Base-by-base conservation (phyloP, 2,888 invertebrate species). In the Eupsilia transversa region DNA sequence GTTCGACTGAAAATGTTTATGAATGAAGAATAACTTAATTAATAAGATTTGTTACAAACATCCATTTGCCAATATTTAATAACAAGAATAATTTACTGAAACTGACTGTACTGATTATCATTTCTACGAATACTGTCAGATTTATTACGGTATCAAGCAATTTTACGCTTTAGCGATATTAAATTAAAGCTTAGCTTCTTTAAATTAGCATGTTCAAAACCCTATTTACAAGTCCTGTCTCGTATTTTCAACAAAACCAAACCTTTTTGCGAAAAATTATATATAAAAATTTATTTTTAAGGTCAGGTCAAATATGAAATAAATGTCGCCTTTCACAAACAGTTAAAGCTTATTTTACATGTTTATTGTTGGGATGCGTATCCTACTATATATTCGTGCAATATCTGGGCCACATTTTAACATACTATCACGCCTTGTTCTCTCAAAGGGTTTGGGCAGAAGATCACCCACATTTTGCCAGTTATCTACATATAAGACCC, bases 321-420 rank as follows among this genome's bases (percentile, higher is more conserved):
- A 60, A 69, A 82, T 52, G 82, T 60, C 41, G 64, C 67, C 33
- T 63, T 75, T 61, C 43, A 67, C 60, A 80, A 67, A 75, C 76
- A 75, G 46, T 52, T 54, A 54, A 63, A 33, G 81, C 74, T 68
- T 80, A 71, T n/a, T 49, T 70, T 30, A 30, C 70, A 71, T 80
- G 70, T 80, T 80, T 80, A 80, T 80, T 67, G 81, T 75, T 5
- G 59, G 80, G 77, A 67, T 72, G 57, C 66, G 63, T 87, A 86
- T 89, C 85, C 83, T 84, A 86, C 83, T 86, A 84, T 82, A 87
- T 89, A 88, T 91, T 90, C 63, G 85, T 90, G 89, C 92, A 90
- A 91, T 90, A 91, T 91, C 90, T 90, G 90, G 88, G 90, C 91
- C 90, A 35, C 35, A 7, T n/a, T 60, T 14, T n/a, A 14, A 14